These are phyloP conservation scores for Albula goreensis DNA, from an alignment of 2,113 vertebrate genomes.

Conservation along the genomic window DNA sequence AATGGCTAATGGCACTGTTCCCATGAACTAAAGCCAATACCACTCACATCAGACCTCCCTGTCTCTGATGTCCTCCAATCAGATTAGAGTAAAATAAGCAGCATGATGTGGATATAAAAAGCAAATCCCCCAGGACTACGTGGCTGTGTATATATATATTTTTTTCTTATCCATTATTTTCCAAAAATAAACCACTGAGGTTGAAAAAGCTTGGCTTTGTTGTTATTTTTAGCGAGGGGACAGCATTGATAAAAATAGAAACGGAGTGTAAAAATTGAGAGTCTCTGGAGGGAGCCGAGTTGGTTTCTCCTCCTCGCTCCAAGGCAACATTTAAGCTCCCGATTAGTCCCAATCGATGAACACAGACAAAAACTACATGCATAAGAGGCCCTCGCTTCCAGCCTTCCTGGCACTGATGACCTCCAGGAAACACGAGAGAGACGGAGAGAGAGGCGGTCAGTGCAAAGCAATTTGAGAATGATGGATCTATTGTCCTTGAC, in stretches of 20 bases:
- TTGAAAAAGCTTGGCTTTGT: constrained; percentile 10
- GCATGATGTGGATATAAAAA: neutral
- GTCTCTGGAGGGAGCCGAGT: constrained; percentile 11
- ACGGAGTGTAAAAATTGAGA: neutral
- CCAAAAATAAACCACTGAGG: constrained; percentile 39
- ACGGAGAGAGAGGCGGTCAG: neutral
- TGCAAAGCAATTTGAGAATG: neutral
- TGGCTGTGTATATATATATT: constrained; percentile 6
- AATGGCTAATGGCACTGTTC: neutral
- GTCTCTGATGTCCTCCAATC: neutral
- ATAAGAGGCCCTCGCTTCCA: neutral
- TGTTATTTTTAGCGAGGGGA: constrained; percentile 41
- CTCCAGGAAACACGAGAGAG: neutral
- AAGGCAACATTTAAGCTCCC: neutral
- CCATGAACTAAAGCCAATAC: neutral
- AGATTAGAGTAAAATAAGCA: constrained; percentile 9
- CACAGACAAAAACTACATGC: neutral
- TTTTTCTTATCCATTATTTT: constrained; percentile 1
- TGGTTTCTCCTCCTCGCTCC: constrained; percentile 11
- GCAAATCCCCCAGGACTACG: neutral
- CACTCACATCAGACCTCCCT: neutral
- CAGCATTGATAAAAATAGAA: constrained; percentile 9
- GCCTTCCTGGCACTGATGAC: neutral
- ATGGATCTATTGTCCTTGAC: no score
- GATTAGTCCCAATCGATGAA: neutral